Evolutionary conservation across 2,113 vertebrate species (phyloP).

Genomic region (Petrocephalus microphthalmus): DNA sequence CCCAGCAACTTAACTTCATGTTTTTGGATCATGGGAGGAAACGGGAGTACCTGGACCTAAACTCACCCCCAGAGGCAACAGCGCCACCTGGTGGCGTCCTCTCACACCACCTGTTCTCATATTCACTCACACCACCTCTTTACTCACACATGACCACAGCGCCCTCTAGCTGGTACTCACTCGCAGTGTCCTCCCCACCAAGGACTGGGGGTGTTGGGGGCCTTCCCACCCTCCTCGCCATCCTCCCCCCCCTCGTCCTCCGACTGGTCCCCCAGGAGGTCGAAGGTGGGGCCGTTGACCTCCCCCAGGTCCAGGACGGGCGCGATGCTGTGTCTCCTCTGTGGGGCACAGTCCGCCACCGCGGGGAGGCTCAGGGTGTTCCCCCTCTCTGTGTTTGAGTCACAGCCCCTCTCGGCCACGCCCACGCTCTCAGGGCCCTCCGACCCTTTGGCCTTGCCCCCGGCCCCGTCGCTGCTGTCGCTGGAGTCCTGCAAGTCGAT

Average conservation of each 20-base stretch:
- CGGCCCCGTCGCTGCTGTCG: constrained; percentile 15
- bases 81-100: background rate
- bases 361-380: constrained; percentile 1
- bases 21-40: background rate
- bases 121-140: background rate
- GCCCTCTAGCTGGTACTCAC: constrained; percentile 37
- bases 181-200: constrained; percentile 66
- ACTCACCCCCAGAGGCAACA: background rate
- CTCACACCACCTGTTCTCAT: background rate
- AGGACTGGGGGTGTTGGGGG: constrained; percentile 49
- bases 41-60: background rate
- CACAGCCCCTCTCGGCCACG: constrained; percentile 39
- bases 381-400: background rate
- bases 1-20: background rate
- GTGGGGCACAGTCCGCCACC: background rate
- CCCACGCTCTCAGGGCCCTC: constrained; percentile 42
- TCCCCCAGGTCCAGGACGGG: constrained; percentile 70
- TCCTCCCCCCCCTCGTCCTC: constrained; percentile 69
- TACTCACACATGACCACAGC: background rate
- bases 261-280: constrained; percentile 71
- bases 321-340: constrained; percentile 47
- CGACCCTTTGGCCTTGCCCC: constrained; percentile 40
- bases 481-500: constrained; percentile 49
- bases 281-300: constrained; percentile 61
- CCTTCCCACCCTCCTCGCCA: constrained; percentile 60